Conservation (phyloP, 2,113 vertebrate species). For the Oxyura jamaicensis region DNA sequence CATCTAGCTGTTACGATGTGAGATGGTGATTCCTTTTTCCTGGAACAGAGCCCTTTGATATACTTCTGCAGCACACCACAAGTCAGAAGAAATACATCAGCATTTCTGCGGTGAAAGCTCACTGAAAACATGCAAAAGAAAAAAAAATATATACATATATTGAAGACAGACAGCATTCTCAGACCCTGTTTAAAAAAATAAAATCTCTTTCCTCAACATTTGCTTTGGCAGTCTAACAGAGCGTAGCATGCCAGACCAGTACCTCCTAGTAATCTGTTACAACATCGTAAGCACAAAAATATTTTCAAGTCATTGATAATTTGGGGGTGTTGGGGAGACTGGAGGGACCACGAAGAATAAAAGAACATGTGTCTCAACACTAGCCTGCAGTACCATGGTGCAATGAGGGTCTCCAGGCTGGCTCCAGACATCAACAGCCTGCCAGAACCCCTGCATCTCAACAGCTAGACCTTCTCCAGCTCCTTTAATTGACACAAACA, state of each 20-base stretch:
- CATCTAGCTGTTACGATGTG: background rate
- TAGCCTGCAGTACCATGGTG: background rate
- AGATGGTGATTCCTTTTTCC: background rate
- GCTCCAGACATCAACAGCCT: background rate
- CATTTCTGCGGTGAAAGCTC: background rate
- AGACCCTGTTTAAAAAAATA: background rate
- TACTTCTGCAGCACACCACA: background rate
- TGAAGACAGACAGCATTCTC: background rate
- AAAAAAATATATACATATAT: background rate
- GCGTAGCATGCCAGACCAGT: background rate
- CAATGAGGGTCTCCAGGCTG: background rate
- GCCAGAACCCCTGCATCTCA: background rate
- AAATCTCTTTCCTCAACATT: background rate
- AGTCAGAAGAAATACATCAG: background rate
- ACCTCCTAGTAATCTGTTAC: background rate
- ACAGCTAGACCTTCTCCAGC: background rate
- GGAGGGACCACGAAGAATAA: background rate
- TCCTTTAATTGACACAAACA: background rate
- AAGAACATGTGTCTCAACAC: background rate
- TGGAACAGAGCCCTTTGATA: conserved; percentile 3
- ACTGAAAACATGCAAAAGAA: background rate
- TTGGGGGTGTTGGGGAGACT: background rate
- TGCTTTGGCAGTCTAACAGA: conserved; percentile 1
- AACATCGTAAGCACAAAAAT: background rate
- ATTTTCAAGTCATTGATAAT: background rate